These are phyloP conservation scores for Echeneis naucrates DNA, from an alignment of 2,797 vertebrate genomes.

Conservation along the genomic window DNA sequence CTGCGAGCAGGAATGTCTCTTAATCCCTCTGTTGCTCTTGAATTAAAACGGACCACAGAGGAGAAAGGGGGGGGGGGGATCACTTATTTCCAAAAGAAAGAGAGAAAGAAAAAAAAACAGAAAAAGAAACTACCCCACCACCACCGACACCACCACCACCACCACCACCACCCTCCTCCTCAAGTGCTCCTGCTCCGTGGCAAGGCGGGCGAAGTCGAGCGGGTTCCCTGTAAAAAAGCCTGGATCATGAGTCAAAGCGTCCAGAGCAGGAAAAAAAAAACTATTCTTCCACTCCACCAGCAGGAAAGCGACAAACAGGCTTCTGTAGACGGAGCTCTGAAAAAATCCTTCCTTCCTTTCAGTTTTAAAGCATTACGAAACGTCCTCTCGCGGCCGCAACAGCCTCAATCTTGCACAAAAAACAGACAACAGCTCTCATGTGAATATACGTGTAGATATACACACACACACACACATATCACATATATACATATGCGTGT, in stretches of 20 bases:
- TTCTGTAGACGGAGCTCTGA: constrained; percentile 69
- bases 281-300: constrained; percentile 72
- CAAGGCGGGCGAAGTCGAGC: constrained; percentile 69
- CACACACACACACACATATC: too few species aligned
- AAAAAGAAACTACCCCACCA: too few species aligned
- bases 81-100: constrained; percentile 18
- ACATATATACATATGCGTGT: not conserved
- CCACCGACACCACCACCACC: too few species aligned
- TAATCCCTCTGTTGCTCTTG: constrained; percentile 81
- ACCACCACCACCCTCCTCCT: too few species aligned
- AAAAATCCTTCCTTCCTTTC: constrained; percentile 85
- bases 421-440: constrained; percentile 50
- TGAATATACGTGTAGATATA: constrained; percentile 1
- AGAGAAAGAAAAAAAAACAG: not conserved
- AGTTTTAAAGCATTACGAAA: constrained; percentile 85
- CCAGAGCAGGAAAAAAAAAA: constrained; percentile 62
- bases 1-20: constrained; percentile 76
- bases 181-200: constrained; percentile 53
- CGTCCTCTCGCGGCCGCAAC: constrained; percentile 72
- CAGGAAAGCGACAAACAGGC: constrained; percentile 78
- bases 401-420: constrained; percentile 45
- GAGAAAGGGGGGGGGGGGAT: constrained; percentile 52
- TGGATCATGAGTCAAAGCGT: constrained; percentile 61
- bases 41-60: constrained; percentile 69
- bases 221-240: constrained; percentile 33